A percentile compares a stretch with the other conserved stretches of the same genome.
phyloP scores from a whole-genome alignment of 2,113 vertebrate species.

The Microtus oregoni region DNA sequence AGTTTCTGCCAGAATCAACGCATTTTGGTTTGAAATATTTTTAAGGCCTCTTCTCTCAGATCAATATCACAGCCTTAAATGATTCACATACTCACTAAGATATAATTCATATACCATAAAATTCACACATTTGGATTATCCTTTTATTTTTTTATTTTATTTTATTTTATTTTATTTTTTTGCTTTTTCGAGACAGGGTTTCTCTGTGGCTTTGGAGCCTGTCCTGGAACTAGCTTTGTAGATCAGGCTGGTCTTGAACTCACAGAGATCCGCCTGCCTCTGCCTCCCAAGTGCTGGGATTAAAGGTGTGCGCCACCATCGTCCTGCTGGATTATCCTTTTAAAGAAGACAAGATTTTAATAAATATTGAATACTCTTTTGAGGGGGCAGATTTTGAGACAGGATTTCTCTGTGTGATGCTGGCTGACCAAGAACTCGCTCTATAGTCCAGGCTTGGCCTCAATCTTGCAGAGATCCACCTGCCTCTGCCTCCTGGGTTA shows the following conservation, averaged over 20 bases:
- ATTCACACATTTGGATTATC: not conserved
- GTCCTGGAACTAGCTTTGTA: too few species aligned
- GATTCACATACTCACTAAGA: not conserved
- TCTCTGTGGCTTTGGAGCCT: too few species aligned
- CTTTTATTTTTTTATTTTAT: not conserved
- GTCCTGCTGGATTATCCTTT: not conserved
- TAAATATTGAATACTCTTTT: not conserved
- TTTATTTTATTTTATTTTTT: too few species aligned
- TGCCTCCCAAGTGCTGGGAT: too few species aligned
- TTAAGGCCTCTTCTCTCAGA: slow-evolving; percentile 29
- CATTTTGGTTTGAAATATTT: slow-evolving; percentile 24
- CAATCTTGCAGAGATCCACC: not conserved
- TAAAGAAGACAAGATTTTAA: not conserved
- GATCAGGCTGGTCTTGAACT: too few species aligned
- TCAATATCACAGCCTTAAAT: slow-evolving; percentile 19
- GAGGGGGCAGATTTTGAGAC: not conserved
- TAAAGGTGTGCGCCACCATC: too few species aligned
- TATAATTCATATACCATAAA: not conserved
- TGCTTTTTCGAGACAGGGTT: too few species aligned
- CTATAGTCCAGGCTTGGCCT: not conserved
- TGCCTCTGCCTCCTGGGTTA: not conserved
- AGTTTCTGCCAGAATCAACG: not conserved
- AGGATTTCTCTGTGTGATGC: not conserved
- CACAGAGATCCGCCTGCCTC: too few species aligned
- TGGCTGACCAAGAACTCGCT: not conserved